Conservation (phyloP, 2,797 vertebrate species). For the Mormyrops boulengeri region DNA sequence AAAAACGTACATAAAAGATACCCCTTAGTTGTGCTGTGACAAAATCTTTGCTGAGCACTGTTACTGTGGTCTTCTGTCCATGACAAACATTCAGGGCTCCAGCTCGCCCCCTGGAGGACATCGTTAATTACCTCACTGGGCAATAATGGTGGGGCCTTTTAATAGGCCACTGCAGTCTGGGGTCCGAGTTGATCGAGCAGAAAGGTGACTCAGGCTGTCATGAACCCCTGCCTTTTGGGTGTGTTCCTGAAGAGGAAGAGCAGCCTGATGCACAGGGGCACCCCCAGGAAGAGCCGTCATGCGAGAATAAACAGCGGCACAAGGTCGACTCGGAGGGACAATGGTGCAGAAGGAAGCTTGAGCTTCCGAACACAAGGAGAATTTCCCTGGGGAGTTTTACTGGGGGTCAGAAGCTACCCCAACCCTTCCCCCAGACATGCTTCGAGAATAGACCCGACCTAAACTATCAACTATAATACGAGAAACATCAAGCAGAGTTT, state of each 20-base stretch:
- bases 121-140: not conserved
- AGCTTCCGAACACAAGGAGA: conserved; percentile 17
- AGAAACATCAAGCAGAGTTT: not conserved
- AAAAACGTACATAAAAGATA: not conserved
- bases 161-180: not conserved
- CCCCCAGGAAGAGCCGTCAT: conserved; percentile 24
- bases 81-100: not conserved
- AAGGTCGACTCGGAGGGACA: conserved; percentile 26
- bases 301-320: conserved; percentile 15
- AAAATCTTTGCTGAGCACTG: not conserved
- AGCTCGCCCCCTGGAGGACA: not conserved
- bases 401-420: conserved; percentile 11
- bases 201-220: not conserved
- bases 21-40: not conserved
- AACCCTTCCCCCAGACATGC: not conserved
- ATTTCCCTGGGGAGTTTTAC: conserved; percentile 26
- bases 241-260: conserved; percentile 14
- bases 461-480: not conserved
- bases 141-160: not conserved
- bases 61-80: not conserved
- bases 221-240: not conserved
- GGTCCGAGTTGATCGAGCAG: not conserved
- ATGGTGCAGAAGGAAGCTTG: conserved; percentile 22
- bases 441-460: not conserved
- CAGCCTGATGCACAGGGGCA: conserved; percentile 1